Evolutionary conservation across 2,888 invertebrate species (phyloP), one percentile per base, ranked within the genome.

Genomic region (Andrena trimmerana): DNA sequence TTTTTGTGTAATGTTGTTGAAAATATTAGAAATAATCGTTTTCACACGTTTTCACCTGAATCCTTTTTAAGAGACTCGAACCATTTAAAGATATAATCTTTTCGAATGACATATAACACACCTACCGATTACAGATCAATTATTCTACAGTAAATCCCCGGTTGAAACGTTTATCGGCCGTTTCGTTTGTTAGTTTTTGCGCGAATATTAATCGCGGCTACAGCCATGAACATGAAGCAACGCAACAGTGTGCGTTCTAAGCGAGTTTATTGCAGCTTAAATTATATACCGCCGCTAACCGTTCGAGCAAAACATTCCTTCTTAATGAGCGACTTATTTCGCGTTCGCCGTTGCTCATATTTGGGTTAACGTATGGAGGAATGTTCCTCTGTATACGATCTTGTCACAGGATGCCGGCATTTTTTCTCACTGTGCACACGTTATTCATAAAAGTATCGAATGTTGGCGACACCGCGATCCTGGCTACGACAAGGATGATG

Each of bases 331-430:
- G 88, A 68, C 84, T 87, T 81, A 86, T 88, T 90, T 86, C 87
- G 74, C 82, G 87, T 86, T 86, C 86, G 90, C 83, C 72, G 75
- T 80, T 81, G 84, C 82, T 85, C 88, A 90, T 91, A 91, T 93
- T 92, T 93, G 90, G 92, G 92, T 92, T 92, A 93, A 92, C 91
- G 89, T 91, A 92, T 91, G 92, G 89, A 93, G 91, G 92, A 93
- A 93, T 93, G 91, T 88, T 85, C 69, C 36, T 50, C 54, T 68
- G 59, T 68, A 70, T 63, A 54, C 68, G 73, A 79, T 72, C 50
- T 65, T 54, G 69, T 73, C 74, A 59, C 71, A 75, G 63, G 71
- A 76, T 67, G 67, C 77, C 76, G 70, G 62, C 75, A 76, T 76
- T 63, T 72, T 48, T 70, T 42, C 20, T n/a, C 27, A 24, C 16